These are phyloP conservation scores for Crematogaster levior DNA, from an alignment of 2,888 invertebrate species.

Conservation along the genomic window DNA sequence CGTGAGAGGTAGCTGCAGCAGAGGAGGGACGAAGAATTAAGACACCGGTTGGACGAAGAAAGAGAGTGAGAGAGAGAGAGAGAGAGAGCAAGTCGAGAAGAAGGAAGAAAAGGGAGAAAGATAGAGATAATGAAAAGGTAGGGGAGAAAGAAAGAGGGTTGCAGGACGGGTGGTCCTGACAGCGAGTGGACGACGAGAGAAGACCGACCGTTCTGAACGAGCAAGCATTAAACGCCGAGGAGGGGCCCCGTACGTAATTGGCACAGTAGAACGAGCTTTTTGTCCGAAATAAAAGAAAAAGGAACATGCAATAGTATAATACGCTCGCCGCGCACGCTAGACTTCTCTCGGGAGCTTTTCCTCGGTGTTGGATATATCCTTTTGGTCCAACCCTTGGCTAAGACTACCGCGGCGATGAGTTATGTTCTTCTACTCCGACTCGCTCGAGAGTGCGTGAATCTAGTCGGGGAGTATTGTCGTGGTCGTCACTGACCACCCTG, in stretches of 20 bases:
- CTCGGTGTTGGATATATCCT: constrained; percentile 75
- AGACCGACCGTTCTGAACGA: constrained; percentile 54
- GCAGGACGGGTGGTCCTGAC: constrained; percentile 46
- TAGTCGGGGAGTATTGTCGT: constrained; percentile 13
- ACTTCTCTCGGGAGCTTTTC: constrained; percentile 58
- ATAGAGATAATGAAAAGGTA: constrained; percentile 12
- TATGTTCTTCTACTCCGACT: constrained; percentile 47
- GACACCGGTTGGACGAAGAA: constrained; percentile 24
- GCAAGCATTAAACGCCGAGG: constrained; percentile 33
- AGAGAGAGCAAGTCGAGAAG: constrained; percentile 7
- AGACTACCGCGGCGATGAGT: constrained; percentile 59
- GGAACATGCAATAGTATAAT: constrained; percentile 52
- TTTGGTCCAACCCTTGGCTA: constrained; percentile 76
- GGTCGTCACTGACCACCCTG: constrained; percentile 13
- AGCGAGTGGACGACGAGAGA: constrained; percentile 36
- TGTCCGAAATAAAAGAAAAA: constrained; percentile 37
- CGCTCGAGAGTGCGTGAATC: constrained; percentile 46
- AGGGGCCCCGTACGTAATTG: constrained; percentile 34
- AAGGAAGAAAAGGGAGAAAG: not conserved
- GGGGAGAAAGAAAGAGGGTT: constrained; percentile 37
- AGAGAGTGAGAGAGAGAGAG: constrained; percentile 13
- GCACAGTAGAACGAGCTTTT: constrained; percentile 46
- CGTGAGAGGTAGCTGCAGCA: constrained; percentile 6
- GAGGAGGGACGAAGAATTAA: constrained; percentile 13
- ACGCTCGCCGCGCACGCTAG: constrained; percentile 35